Base-by-base conservation (phyloP, 1,140 invertebrate species). In the Lethrus apterus region DNA sequence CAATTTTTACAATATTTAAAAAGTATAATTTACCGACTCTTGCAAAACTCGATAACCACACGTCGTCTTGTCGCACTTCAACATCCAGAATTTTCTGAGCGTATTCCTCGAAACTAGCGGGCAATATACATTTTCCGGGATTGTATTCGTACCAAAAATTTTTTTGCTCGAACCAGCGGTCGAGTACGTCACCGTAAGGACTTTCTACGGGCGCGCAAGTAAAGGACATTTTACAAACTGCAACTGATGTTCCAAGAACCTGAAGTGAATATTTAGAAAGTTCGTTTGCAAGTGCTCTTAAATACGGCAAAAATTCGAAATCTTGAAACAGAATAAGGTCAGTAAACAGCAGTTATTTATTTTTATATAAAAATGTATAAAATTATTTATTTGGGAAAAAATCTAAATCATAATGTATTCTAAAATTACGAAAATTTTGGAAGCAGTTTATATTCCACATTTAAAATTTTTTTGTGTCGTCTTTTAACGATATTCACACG, bases 21-120 rank as follows among this genome's bases (percentile, higher is more conserved):
- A n/a, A n/a, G n/a, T n/a, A n/a, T 21, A 35, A 57, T 65, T 69
- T 65, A 82, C 83, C 83, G 44, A 84, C 86, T 49, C 86, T 74
- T 1, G 86, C 84, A 70, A 80, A 87, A 2, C 84, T 87, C 15
- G 85, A 73, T 60, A 89, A 67, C 83, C 83, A 89, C 0, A 86
- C 73, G 55, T 89, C 85, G 49, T 80, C 78, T 2, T 79, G 67
- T 26, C 76, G 68, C 4, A 86, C 70, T 21, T 77, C 68, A 46
- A 83, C 69, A 36, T 83, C 74, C 9, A 78, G 62, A 30, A 86
- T 83, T 43, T 76, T 75, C 46, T 79, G 71, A 0, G 77, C 82
- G n/a, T n/a, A n/a, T n/a, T n/a, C n/a, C n/a, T n/a, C n/a, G n/a
- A n/a, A n/a, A n/a, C n/a, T n/a, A n/a, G 17, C 7, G 2, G 21